phyloP scores from a whole-genome alignment of 2,113 vertebrate species.

The Myotis davidii region DNA sequence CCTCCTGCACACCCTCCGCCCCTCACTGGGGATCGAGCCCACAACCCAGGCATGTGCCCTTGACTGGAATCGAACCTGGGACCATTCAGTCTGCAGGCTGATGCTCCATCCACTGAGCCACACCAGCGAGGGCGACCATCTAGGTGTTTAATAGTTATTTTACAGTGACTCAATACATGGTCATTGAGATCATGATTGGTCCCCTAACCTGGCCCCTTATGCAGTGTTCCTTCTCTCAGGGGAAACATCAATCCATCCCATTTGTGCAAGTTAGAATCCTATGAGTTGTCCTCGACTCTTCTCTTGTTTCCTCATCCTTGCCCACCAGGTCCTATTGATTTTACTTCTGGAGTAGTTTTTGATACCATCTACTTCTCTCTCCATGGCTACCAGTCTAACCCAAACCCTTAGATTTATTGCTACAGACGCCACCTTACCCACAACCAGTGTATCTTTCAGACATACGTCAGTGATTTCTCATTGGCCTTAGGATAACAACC shows the following conservation, averaged over 20 bases:
- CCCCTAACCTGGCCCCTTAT: background rate
- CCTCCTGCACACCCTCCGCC: too few relatives aligned
- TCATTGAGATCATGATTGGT: background rate
- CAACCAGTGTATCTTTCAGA: background rate
- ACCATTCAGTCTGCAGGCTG: too few relatives aligned
- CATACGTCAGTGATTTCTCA: background rate
- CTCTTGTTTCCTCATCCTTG: background rate
- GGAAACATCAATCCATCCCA: background rate
- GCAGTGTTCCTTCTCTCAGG: background rate
- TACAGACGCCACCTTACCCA: background rate
- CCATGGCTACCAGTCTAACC: background rate
- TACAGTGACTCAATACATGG: background rate
- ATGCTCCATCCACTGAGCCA: too few relatives aligned
- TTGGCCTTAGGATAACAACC: background rate
- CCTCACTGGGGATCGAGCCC: too few relatives aligned
- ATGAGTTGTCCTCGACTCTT: background rate
- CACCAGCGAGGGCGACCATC: background rate
- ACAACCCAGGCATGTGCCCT: too few relatives aligned
- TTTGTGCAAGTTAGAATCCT: background rate
- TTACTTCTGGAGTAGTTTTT: background rate
- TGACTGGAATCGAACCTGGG: too few relatives aligned
- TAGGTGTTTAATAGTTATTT: background rate
- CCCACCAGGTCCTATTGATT: background rate
- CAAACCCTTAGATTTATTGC: too few relatives aligned
- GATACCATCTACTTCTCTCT: background rate